A percentile compares a stretch with the other conserved stretches of the same genome.
phyloP scores from a whole-genome alignment of 2,797 vertebrate genomes.

The Sebastes baramenuke region DNA sequence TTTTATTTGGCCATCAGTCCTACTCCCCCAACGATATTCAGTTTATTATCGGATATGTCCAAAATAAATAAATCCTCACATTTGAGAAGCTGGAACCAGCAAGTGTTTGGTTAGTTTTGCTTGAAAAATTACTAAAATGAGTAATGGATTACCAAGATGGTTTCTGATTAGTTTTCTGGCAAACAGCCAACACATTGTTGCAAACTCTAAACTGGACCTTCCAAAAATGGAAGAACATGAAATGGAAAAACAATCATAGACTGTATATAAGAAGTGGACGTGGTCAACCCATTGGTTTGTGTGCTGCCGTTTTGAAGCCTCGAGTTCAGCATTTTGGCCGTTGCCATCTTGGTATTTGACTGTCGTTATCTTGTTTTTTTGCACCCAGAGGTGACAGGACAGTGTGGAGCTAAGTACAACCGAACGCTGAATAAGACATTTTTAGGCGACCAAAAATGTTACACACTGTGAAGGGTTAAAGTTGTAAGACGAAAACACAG shows the following conservation, averaged over 20 bases:
- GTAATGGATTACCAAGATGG: background rate
- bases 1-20: background rate
- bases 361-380: no score
- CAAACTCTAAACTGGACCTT: background rate
- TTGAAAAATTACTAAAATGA: background rate
- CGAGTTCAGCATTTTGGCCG: no score
- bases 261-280: no score
- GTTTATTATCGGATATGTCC: background rate
- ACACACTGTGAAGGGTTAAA: background rate
- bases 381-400: no score
- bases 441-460: no score
- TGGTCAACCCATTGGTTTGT: no score
- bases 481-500: background rate
- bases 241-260: background rate
- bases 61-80: background rate
- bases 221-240: background rate
- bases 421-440: no score
- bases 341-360: no score
- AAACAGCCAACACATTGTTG: background rate
- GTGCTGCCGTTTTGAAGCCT: no score
- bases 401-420: no score
- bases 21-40: background rate
- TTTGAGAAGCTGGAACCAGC: background rate
- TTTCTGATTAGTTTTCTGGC: background rate
- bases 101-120: background rate